A percentile compares a stretch with the other conserved stretches of the same genome.
phyloP scores from a whole-genome alignment of 1,140 invertebrate genomes.

The Magallana angulata region DNA sequence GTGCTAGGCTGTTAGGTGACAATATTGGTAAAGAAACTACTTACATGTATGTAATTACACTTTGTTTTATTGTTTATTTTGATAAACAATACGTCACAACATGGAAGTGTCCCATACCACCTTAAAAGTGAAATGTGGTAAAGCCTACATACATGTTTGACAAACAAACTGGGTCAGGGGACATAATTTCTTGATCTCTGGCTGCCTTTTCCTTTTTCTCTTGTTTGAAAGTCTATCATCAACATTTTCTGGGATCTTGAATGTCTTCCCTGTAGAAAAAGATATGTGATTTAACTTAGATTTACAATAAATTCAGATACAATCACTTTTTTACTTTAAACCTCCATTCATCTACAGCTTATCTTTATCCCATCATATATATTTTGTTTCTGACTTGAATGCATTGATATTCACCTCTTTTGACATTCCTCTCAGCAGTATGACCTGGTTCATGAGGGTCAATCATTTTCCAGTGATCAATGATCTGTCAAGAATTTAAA shows the following conservation, averaged over 20 bases:
- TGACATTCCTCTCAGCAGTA: constrained; percentile 58
- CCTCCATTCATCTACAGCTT: no score
- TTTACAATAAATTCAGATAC: no score
- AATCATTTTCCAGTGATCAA: constrained; percentile 56
- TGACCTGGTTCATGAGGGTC: constrained; percentile 61
- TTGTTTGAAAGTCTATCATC: constrained; percentile 60
- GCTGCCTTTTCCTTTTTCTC: constrained; percentile 63
- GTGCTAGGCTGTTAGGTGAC: no score
- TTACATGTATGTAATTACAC: no score
- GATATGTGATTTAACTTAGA: not conserved
- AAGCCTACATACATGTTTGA: constrained; percentile 58
- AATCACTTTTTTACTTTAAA: no score
- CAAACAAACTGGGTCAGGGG: constrained; percentile 58
- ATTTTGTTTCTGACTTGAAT: not conserved
- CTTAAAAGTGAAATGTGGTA: no score
- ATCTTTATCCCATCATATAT: no score
- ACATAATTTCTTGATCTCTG: constrained; percentile 42
- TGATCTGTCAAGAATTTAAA: constrained; percentile 36
- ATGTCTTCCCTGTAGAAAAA: constrained; percentile 64
- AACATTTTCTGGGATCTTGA: constrained; percentile 61
- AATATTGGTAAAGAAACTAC: no score
- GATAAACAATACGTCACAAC: no score
- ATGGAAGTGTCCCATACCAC: no score
- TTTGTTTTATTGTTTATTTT: no score
- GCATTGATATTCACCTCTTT: constrained; percentile 60